Evolutionary conservation across 2,888 invertebrate species (phyloP), one percentile per base, ranked within the genome.

Genomic region (Amiota minor): DNA sequence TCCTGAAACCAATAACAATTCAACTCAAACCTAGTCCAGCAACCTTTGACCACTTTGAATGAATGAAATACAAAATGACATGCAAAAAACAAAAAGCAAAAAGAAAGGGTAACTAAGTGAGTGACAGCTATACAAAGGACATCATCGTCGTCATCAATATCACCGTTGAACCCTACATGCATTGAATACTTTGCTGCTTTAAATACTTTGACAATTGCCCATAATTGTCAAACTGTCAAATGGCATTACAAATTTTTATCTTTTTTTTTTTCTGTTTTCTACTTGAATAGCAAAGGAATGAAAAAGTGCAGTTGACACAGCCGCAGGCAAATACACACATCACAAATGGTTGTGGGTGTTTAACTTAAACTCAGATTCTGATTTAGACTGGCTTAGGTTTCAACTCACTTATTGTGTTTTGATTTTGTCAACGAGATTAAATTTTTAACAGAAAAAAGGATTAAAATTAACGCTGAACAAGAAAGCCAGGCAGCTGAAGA

Each of bases 221-320:
- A 81, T 86, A 83, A 83, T 83, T 83, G 83, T 83, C 86, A 86
- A 35, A 86, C 86, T 83, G 83, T 86, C 83, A 83, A 86, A 83
- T 86, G 83, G 86, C 83, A 86, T 86, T 86, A 86, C 79, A 83
- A 78, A 78, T 86, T 85, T 78, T 59, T 59, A 16, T 11, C 59
- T 59, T 18, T 18, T 56, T 16, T 16, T 3, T 50, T 50, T 50
- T 50, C n/a, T 50, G 53, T 50, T 50, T 50, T 50, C 9, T 50
- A n/a, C 14, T 50, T 50, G 53, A 50, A 35, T 14, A 64, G n/a
- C 9, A 2, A 64, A 46, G 50, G 16, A 35, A 6, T n/a, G 49
- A 47, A 49, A 67, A 64, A n/a, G 64, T 64, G 64, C 45, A 53
- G 35, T 12, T 16, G 53, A 12, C 16, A 35, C 35, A 35, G n/a